Percentiles rank a stretch among this genome's conserved stretches.
These are phyloP conservation scores for Nomada fucata DNA, from an alignment of 2,888 invertebrate genomes.

Conservation along the genomic window DNA sequence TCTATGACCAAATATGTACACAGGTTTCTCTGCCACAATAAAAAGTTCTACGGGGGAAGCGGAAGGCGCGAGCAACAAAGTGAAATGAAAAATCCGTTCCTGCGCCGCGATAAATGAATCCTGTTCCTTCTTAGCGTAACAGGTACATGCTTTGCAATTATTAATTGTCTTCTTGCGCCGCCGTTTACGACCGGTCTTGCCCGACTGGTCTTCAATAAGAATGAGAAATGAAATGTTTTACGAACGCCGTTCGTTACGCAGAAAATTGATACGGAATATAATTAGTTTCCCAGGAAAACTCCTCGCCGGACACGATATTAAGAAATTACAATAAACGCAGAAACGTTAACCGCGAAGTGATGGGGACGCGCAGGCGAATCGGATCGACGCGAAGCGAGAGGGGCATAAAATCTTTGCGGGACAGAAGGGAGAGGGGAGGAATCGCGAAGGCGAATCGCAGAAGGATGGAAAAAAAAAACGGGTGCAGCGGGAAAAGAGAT, in stretches of 20 bases:
- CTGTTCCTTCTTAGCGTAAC: too few species aligned
- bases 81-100: slow-evolving; percentile 29
- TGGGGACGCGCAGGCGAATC: too few species aligned
- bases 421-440: slow-evolving; percentile 17
- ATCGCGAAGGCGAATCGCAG: slow-evolving; percentile 28
- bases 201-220: too few species aligned
- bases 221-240: too few species aligned
- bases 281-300: too few species aligned
- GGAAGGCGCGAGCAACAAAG: slow-evolving; percentile 2
- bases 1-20: slow-evolving; percentile 59
- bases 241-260: too few species aligned
- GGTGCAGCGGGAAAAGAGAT: slow-evolving; percentile 31
- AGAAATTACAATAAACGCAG: neutral
- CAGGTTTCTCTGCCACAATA: slow-evolving; percentile 40
- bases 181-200: too few species aligned
- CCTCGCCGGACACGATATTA: too few species aligned
- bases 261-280: too few species aligned
- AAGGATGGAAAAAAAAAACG: slow-evolving; percentile 46
- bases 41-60: slow-evolving; percentile 29
- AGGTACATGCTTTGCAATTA: too few species aligned
- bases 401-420: slow-evolving; percentile 8
- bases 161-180: too few species aligned
- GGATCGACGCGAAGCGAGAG: too few species aligned
- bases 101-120: slow-evolving; percentile 25
- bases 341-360: slow-evolving; percentile 30